phyloP scores from a whole-genome alignment of 2,888 invertebrate genomes.

The Lycocerus yunnanus region DNA sequence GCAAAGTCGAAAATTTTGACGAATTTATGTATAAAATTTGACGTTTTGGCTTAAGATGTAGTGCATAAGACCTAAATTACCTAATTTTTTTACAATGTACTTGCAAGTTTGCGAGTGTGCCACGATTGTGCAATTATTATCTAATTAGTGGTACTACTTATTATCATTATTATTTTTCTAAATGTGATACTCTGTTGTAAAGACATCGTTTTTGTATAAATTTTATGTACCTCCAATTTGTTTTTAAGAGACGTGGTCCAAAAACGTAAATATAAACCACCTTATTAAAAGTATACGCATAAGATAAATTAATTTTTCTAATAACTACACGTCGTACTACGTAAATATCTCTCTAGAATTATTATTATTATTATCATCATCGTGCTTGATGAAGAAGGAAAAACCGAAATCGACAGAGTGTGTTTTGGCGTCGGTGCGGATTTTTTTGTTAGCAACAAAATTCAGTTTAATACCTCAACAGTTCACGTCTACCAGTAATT shows the following conservation, averaged over 20 bases:
- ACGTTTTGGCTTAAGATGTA: conserved; percentile 31
- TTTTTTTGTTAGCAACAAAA: neutral
- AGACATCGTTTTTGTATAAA: conserved; percentile 32
- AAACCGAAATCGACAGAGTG: neutral
- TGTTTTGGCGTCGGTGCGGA: neutral
- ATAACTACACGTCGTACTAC: conserved; percentile 18
- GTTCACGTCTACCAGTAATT: neutral
- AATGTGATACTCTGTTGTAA: conserved; percentile 41
- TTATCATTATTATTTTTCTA: conserved; percentile 37
- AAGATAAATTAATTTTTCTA: conserved; percentile 25
- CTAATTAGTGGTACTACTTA: conserved; percentile 35
- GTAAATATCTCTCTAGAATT: conserved; percentile 27
- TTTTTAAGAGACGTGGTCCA: conserved; percentile 38
- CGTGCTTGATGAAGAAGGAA: neutral
- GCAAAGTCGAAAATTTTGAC: conserved; percentile 43
- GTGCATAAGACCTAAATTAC: conserved; percentile 30
- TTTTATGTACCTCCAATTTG: conserved; percentile 24
- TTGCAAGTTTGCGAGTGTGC: conserved; percentile 48
- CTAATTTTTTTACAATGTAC: conserved; percentile 12
- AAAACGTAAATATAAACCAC: conserved; percentile 27
- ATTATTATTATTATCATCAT: neutral
- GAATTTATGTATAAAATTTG: conserved; percentile 36
- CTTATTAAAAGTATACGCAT: conserved; percentile 36
- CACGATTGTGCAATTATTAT: conserved; percentile 52
- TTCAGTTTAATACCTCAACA: neutral